Percentiles rank a stretch among this genome's conserved stretches.
Evolutionary conservation across 1,140 invertebrate genomes (phyloP).

Genomic region (Pseudomyrmex sp.): DNA sequence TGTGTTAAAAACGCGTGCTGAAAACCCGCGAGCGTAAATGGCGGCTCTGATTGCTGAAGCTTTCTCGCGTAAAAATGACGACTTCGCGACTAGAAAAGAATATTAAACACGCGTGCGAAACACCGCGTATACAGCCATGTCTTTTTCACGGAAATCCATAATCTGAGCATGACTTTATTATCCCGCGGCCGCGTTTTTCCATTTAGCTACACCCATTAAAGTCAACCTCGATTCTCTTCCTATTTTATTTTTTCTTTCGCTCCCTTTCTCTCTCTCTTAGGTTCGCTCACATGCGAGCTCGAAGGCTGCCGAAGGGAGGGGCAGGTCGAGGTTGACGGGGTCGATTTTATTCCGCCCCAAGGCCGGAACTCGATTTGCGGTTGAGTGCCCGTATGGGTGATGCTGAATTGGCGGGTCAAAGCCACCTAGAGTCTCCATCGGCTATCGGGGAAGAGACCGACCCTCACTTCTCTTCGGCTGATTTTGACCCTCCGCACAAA

Average conservation of each 20-base stretch:
- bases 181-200: slow-evolving; percentile 49
- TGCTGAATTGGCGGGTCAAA: slow-evolving; percentile 81
- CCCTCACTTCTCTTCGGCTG: slow-evolving; percentile 38
- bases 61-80: too few relatives aligned
- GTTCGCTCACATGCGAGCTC: slow-evolving; percentile 74
- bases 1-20: background rate
- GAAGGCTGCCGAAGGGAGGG: slow-evolving; percentile 45
- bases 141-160: slow-evolving; percentile 35
- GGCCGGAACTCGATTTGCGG: slow-evolving; percentile 81
- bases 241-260: slow-evolving; percentile 1
- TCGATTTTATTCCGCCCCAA: slow-evolving; percentile 80
- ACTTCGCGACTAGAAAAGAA: too few relatives aligned
- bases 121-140: background rate
- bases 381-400: slow-evolving; percentile 79
- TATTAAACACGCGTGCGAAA: background rate
- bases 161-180: slow-evolving; percentile 21
- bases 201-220: slow-evolving; percentile 62
- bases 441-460: slow-evolving; percentile 5
- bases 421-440: slow-evolving; percentile 60
- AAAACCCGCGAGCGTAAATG: background rate
- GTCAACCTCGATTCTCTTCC: slow-evolving; percentile 19
- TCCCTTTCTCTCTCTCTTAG: slow-evolving; percentile 59
- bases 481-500: background rate
- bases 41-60: slow-evolving; percentile 16
- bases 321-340: slow-evolving; percentile 41